Percentiles rank a stretch among this genome's conserved stretches.
Conservation (phyloP, 2,113 vertebrate species). For the Ailuropoda melanoleuca region DNA sequence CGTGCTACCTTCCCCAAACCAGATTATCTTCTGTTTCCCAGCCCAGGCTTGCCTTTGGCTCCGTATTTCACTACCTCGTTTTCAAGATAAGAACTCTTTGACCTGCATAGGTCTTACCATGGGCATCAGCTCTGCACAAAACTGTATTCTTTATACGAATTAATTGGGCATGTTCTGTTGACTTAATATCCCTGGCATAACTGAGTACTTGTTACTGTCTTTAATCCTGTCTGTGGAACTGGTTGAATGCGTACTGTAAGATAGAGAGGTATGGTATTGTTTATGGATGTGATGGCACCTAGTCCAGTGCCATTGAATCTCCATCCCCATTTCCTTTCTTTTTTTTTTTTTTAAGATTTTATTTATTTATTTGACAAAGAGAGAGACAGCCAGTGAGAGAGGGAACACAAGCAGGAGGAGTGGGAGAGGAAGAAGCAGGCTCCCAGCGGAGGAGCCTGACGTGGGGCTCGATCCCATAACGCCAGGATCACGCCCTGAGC, state of each 20-base stretch:
- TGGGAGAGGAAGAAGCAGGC: too few relatives aligned
- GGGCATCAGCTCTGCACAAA: not conserved
- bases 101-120: not conserved
- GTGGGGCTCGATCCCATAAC: too few relatives aligned
- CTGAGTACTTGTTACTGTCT: not conserved
- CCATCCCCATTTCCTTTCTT: not conserved
- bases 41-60: not conserved
- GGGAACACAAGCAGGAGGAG: too few relatives aligned
- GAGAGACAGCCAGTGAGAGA: too few relatives aligned
- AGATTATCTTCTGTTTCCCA: not conserved
- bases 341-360: too few relatives aligned
- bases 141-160: not conserved
- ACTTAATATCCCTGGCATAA: not conserved
- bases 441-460: too few relatives aligned
- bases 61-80: not conserved
- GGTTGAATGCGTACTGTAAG: not conserved
- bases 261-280: not conserved
- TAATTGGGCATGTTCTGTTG: not conserved
- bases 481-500: too few relatives aligned
- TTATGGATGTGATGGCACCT: not conserved
- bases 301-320: accelerated
- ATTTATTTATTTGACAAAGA: too few relatives aligned
- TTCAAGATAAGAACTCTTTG: not conserved
- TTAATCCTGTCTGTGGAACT: not conserved
- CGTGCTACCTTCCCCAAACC: not conserved